Evolutionary conservation across 1,140 invertebrate species (phyloP), one percentile per base, ranked within the genome.

Genomic region (Drosophila funebris): DNA sequence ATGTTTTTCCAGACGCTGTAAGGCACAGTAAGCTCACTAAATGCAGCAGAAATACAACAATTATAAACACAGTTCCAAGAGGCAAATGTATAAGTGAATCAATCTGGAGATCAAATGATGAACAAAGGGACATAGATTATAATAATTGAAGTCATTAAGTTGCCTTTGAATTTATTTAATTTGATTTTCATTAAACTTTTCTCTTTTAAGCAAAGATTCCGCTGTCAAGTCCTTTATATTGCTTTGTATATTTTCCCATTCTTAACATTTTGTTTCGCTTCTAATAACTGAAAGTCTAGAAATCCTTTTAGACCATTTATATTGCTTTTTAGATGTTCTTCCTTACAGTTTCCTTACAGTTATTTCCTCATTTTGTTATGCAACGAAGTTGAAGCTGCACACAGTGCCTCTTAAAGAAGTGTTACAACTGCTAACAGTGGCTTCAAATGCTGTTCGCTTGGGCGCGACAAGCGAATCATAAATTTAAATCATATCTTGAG

Each of bases 361-460:
- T 18, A 8, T 22, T 44, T 31, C 41, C 41, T 20, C 14, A 20
- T 9, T 39, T 37, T 33, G 31, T 13, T n/a, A 37, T 37, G 29
- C 29, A 61, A 61, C 13, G 37, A 14, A 56, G 53, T 37, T 37
- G 14, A 20, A 18, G 22, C 22, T 52, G 8, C 22, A 22, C 43
- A 67, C 64, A 60, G 44, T 69, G 66, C 13, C 66, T 62, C 66
- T 41, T 69, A 53, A 62, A 69, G 53, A 36, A 61, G 27, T 62
- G 57, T 53, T 62, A 52, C 56, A 43, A 27, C 44, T 39, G 39
- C 52, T 13, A 20, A 64, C 48, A 54, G 54, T 41, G 54, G 56
- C 56, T 39, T 11, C 43, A 41, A 68, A 41, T 48, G n/a, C 11
- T 27, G 18, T 36, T 39, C 22, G 44, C 8, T 36, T 13, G 33